These are phyloP conservation scores for Noctua janthina DNA, from an alignment of 2,888 invertebrate genomes.

Conservation along the genomic window DNA sequence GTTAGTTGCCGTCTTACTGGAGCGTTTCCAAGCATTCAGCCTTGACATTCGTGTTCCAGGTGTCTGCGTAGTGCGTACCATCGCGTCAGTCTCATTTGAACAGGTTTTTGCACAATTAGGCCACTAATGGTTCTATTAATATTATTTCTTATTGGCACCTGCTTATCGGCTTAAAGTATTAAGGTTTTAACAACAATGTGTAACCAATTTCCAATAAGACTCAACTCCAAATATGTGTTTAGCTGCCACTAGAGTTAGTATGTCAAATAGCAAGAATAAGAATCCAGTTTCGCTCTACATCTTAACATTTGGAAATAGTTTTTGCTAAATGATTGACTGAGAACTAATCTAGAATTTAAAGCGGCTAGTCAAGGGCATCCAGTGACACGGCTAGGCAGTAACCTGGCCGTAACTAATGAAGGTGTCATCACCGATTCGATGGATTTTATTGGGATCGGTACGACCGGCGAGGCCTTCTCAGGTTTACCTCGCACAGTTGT, in stretches of 20 bases:
- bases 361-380: conserved; percentile 74
- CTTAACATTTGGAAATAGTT: background rate
- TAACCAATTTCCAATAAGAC: background rate
- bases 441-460: conserved; percentile 52
- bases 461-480: conserved; percentile 59
- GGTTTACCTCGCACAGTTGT: conserved; percentile 52
- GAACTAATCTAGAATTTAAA: conserved; percentile 59
- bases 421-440: conserved; percentile 68
- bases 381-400: conserved; percentile 68
- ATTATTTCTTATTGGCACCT: conserved; percentile 12
- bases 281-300: background rate
- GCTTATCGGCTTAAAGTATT: conserved; percentile 18
- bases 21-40: conserved; percentile 85
- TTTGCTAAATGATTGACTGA: conserved; percentile 15
- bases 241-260: background rate
- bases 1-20: conserved; percentile 77
- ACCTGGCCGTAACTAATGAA: conserved; percentile 74
- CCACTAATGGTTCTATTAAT: conserved; percentile 39
- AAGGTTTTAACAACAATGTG: conserved; percentile 10
- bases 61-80: conserved; percentile 80
- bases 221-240: background rate
- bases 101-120: conserved; percentile 70
- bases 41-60: conserved; percentile 89
- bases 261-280: background rate
- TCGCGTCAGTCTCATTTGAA: conserved; percentile 70